Evolutionary conservation across 2,797 vertebrate genomes (phyloP), one percentile per base, ranked within the genome.

Genomic region (Ctenosaura bakeri): DNA sequence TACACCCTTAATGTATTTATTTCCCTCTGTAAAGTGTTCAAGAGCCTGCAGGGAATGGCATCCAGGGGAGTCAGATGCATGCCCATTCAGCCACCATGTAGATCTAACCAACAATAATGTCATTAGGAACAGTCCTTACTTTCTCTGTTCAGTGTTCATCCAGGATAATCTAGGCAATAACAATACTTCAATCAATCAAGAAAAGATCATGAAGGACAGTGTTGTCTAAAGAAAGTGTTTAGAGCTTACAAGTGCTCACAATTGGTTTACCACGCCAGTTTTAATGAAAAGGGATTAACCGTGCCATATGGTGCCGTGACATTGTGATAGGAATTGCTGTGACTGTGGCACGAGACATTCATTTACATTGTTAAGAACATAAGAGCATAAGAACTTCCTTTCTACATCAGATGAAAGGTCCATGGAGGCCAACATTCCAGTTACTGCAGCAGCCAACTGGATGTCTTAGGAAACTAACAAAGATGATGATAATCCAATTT

Each of bases 281-380:
- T 59, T 95, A 94, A 95, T 91, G 92, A 95, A 93, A 92, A 93
- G 92, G 85, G 93, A 93, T 92, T 95, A 92, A 94, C 95, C 90
- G 92, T 94, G 93, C 94, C 94, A 0, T 79, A 91, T 95, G 93
- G 86, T 93, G 90, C 93, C 93, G 32, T 92, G 94, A 88, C 95
- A 93, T 90, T 91, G 93, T 88, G 54, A 94, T 85, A 92, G 91
- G 92, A 94, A 94, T 90, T 92, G 90, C 78, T 35, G 90, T 85
- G 92, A 90, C 92, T 93, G 86, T 35, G 81, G 73, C 93, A 93
- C 88, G 93, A 66, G 95, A 94, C 93, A 29, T 22, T 59, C 52
- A 10, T 76, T 89, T 74, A 62, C 52, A 83, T 74, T 9, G 69
- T 46, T 83, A 73, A 81, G 78, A 71, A 80, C n/a, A 71, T 71